A percentile compares a stretch with the other conserved stretches of the same genome.
Evolutionary conservation across 2,888 invertebrate genomes (phyloP).

Genomic region (Cosmia trapezina): DNA sequence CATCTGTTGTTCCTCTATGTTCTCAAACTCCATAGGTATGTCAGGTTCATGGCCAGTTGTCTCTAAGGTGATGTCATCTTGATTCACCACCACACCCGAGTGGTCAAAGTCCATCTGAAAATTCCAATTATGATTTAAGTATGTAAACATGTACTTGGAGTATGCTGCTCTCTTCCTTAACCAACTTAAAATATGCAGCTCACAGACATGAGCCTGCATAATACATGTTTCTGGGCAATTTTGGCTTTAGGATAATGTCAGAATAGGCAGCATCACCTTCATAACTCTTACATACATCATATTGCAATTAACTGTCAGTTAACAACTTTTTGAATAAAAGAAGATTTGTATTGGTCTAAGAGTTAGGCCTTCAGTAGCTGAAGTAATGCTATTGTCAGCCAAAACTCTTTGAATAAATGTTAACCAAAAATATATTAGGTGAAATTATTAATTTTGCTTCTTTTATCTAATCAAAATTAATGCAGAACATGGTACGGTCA

Average conservation of each 20-base stretch:
- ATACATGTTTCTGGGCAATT: neutral
- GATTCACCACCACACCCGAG: slow-evolving; percentile 77
- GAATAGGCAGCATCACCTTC: neutral
- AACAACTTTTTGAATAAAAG: neutral
- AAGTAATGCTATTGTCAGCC: no score
- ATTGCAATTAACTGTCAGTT: neutral
- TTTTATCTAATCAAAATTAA: neutral
- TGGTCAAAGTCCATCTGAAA: slow-evolving; percentile 85
- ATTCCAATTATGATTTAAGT: neutral
- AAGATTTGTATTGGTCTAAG: neutral
- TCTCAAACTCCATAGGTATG: slow-evolving; percentile 85
- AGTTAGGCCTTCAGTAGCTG: neutral
- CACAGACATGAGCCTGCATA: neutral
- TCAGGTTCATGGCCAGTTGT: slow-evolving; percentile 72
- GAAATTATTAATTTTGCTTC: neutral
- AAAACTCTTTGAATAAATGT: no score
- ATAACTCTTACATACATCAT: neutral
- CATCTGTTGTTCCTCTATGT: slow-evolving; percentile 81
- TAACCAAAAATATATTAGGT: neutral
- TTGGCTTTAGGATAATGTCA: neutral
- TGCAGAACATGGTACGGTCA: neutral
- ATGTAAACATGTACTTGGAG: neutral
- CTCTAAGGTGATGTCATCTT: slow-evolving; percentile 80
- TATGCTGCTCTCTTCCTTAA: neutral
- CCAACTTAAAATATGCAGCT: neutral